Base-by-base conservation (phyloP, 2,888 invertebrate species). In the Amphipyra berbera region DNA sequence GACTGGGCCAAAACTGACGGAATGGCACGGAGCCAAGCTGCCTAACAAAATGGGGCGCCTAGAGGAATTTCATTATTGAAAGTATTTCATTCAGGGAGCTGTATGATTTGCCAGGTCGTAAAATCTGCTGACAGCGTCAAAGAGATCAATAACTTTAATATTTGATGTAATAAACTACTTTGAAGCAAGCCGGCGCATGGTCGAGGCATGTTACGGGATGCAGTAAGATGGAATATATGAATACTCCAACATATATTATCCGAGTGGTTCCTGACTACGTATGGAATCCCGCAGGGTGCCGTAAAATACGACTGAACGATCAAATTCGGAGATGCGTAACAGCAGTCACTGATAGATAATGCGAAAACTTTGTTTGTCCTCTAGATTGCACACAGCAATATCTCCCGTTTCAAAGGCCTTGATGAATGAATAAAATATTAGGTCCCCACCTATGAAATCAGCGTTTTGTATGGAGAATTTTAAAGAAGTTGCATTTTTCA, bases 1-100 rank as follows among this genome's bases (percentile, higher is more conserved):
- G 73, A 69, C 77, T 73, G 74, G 78, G 82, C 86, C 86, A 86
- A 83, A 86, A 83, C 79, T 85, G 84, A 86, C 83, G 78, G 77
- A 83, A 86, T 92, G 92, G 91, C 92, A 87, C 73, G 14, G 77
- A 71, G 91, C 92, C 92, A 90, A 90, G 82, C 87, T 80, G 81
- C 78, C 82, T 80, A 73, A 81, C 76, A 76, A 85, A 88, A 85
- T 82, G 87, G 87, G 80, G 79, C 82, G 81, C 74, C 72, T 68
- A 64, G 73, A 84, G 85, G 91, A 92, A 93, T 92, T 92, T 90
- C 87, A 92, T 92, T 90, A 92, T 88, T 86, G 84, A 88, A 88
- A 90, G 88, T 89, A 89, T 90, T 88, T 83, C 81, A 81, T 82
- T 85, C 76, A 66, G 66, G 63, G 66, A 53, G 63, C 49, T 59